Evolutionary conservation across 2,113 vertebrate species (phyloP), one percentile per base, ranked within the genome.

Genomic region (Fregetta grallaria): DNA sequence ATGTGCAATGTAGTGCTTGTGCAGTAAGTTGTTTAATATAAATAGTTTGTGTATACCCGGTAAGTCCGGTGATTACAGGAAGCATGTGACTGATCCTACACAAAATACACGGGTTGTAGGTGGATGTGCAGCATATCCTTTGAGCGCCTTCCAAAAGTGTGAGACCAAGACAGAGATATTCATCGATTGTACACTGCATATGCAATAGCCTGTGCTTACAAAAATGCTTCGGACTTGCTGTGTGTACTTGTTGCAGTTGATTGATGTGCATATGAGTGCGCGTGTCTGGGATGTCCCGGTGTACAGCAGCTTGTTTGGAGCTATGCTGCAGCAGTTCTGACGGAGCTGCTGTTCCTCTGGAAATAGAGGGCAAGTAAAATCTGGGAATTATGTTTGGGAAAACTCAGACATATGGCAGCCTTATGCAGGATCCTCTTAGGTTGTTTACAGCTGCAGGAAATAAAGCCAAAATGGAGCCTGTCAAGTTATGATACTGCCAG

Each of bases 281-380:
- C 0, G 1, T n/a, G 53, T 56, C 74, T 50, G 38, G 32, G 42
- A 5, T 32, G 42, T 61, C n/a, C 40, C 0, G 0, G 8, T 30
- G 23, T 38, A 17, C 42, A 29, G 77, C 49, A 32, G 53, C 62
- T 53, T 62, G 16, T 53, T 40, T 42, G 61, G 66, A 81, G 61
- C 59, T 53, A 1, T 70, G 59, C 56, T 30, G 22, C 3, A 5
- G 61, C 22, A 72, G 30, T 56, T 88, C 44, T 61, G 36, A 29
- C 0, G 1, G 49, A 90, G 34, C 58, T 83, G 34, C 49, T 52
- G 26, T 79, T 85, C 30, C 50, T 53, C 63, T 92, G 82, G 40
- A 70, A 81, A 42, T 0, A 79, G 50, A 62, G 36, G 44, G 34
- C 90, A 40, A 86, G 30, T 30, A 36, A 49, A 92, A 90, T 68